Evolutionary conservation across 2,113 vertebrate genomes (phyloP).

Genomic region (Psilopsiagon aurifrons): DNA sequence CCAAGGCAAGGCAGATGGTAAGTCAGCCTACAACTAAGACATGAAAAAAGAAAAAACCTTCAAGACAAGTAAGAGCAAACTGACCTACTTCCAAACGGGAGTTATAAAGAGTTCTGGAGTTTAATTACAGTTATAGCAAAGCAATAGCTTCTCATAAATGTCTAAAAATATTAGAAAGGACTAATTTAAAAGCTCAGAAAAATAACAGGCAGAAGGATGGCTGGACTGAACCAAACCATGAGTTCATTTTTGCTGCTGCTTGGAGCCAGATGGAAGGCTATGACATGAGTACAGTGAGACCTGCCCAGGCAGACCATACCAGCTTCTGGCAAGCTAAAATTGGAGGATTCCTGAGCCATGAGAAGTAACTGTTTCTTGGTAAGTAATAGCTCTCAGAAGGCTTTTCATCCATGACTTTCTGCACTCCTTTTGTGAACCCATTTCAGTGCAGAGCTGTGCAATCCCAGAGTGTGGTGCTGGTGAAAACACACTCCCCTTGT

Average conservation of each 20-base stretch:
- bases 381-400: neutral
- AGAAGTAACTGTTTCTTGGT: neutral
- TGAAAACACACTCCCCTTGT: rapidly evolving
- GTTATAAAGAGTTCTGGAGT: slow-evolving; percentile 64
- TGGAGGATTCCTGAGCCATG: neutral
- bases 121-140: slow-evolving; percentile 70
- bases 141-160: slow-evolving; percentile 61
- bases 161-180: slow-evolving; percentile 69
- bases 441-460: neutral
- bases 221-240: neutral
- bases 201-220: neutral
- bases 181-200: slow-evolving; percentile 67
- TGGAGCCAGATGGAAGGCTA: neutral
- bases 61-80: slow-evolving; percentile 69
- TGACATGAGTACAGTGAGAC: neutral
- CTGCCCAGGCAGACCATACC: rapidly evolving
- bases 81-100: slow-evolving; percentile 66
- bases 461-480: rapidly evolving
- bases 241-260: neutral
- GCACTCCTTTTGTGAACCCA: neutral
- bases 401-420: neutral
- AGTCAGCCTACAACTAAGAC: slow-evolving; percentile 69
- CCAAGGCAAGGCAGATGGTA: slow-evolving; percentile 78
- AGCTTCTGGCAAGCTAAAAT: neutral
- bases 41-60: slow-evolving; percentile 41